Evolutionary conservation across 2,888 invertebrate genomes (phyloP), one percentile per base, ranked within the genome.

Genomic region (Venusia cambrica): DNA sequence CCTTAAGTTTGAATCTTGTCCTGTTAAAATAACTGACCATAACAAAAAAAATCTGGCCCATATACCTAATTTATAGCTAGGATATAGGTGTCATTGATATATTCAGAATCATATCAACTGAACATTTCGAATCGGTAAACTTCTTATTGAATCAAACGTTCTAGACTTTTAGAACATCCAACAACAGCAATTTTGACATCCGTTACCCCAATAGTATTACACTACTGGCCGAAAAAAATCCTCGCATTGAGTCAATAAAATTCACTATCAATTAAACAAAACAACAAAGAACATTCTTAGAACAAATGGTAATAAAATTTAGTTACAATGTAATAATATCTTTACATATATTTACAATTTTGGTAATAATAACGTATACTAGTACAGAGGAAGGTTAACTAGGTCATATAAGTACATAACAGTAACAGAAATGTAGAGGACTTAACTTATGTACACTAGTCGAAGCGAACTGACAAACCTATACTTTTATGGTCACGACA

Each of bases 241-340:
- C 21, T 19, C 22, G 30, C 28, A 31, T 38, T 29, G 38, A 40
- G 45, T 46, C 36, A 33, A 39, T 39, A 37, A 41, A 37, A 42
- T 37, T 42, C 37, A 37, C 45, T 48, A 61, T 53, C 64, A 65
- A 64, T 73, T 73, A 78, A 83, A 79, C 73, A 83, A 84, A 81
- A 83, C 80, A 85, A 87, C 77, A 83, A 81, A 80, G 83, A 84
- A 87, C 83, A 83, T 83, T 78, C 44, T 81, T 81, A 81, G 73
- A 80, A 84, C 78, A 63, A 84, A 83, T 87, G 85, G 85, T 85
- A 87, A 85, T 85, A 85, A 78, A 79, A 77, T 83, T 79, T 84
- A 80, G 73, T 79, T 76, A 77, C 62, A 73, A 65, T 64, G 62
- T 75, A 74, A 77, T 85, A 85, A 87, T 87, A 87, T 84, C 84